Base-by-base conservation (phyloP, 2,113 vertebrate species). In the Octodon degus region DNA sequence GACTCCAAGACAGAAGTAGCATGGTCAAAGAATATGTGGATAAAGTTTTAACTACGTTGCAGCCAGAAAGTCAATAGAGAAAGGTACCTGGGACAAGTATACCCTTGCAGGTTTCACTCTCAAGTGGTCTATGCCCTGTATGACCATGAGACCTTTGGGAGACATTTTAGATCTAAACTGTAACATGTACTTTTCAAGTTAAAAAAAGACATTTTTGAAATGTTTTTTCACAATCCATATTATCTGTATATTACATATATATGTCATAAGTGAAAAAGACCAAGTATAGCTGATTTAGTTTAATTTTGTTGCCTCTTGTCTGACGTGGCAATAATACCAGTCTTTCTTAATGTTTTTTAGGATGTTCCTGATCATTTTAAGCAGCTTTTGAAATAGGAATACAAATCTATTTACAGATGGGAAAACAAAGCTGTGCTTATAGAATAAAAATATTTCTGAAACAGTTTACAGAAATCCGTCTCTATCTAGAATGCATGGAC, bases 331-430 rank as follows among this genome's bases (percentile, higher is more conserved):
- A 7, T 89, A 82, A 67, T 68, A 63, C 30, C 34, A 86, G 58
- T 80, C 32, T 55, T 25, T 80, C 34, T 91, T 91, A 12, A 32
- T 92, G 7, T 76, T 72, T 93, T 96, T 90, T 65, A 34, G 67
- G 50, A 37, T 24, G 88, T 24, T 97, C 50, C 53, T 91, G 40
- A n/a, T 70, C 50, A 86, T 95, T 81, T 93, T 93, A 40, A 93
- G 50, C 65, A 91, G 32, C 68, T 91, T 34, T 84, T 97, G 80
- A 95, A 77, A 85, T 93, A 91, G 87, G 58, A 82, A 67, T 30
- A 81, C 34, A 70, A 43, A 50, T 91, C 53, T 89, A 5, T 74
- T n/a, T 89, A 43, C 22, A 72, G 24, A 79, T 80, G 74, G 63
- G 40, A 32, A 90, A 53, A 90, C 32, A 60, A 80, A 80, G 10